Base-by-base conservation (phyloP, 2,113 vertebrate species). In the Calidris pygmaea region DNA sequence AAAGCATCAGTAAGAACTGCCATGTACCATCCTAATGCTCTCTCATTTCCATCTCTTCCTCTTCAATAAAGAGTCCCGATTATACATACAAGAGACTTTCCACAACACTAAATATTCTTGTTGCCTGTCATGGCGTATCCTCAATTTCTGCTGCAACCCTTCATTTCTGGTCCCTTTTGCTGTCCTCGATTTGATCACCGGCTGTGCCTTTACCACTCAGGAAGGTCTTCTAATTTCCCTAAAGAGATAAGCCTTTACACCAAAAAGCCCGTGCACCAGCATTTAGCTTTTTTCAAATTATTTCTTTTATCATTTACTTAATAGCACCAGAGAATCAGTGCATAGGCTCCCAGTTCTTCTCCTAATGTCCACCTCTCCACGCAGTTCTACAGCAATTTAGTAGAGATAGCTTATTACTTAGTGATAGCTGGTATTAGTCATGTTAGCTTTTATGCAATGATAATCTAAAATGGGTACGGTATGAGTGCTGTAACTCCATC, bases 341-440 rank as follows among this genome's bases (percentile, higher is more conserved):
- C 39, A 72, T 5, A 9, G 39, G 29, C 39, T 93, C 48, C 34
- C 52, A 21, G 4, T 22, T 37, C 47, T 89, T 58, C 21, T 56
- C n/a, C 41, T 90, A 48, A 66, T 1, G 10, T 39, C 13, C 66
- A 76, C 56, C 58, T 85, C 90, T 65, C 66, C 67, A 47, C 1
- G 4, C 35, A 10, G 77, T 59, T 95, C 48, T 75, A 62, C 70
- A 85, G 71, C 13, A 14, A 89, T 92, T 90, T 48, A 81, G 76
- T 45, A 29, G 59, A 84, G 94, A 89, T 29, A 90, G 76, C 76
- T 95, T 91, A 87, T 95, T 94, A 86, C 80, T 74, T 84, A 80
- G n/a, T 24, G 52, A 94, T 87, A 85, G 43, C 85, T 85, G 41
- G 12, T 82, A 93, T 91, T 94, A 94, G 47, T 82, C 74, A 62